Evolutionary conservation across 2,797 vertebrate species (phyloP).

Genomic region (Melopsittacus undulatus): DNA sequence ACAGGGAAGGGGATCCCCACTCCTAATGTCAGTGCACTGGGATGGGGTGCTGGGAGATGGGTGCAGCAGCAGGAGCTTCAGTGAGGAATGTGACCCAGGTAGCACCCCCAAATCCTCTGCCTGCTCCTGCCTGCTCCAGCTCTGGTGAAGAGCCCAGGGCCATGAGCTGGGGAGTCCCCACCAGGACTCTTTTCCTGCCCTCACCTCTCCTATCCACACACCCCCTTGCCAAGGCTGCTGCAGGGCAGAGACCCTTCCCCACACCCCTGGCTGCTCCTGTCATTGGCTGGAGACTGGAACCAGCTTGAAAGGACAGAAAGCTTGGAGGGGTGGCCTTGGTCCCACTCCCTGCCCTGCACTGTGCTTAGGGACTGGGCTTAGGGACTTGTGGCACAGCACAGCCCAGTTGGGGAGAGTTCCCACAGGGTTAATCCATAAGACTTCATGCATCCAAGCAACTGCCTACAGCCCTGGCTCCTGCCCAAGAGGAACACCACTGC

Average conservation of each 20-base stretch:
- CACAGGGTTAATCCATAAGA: slow-evolving; percentile 45
- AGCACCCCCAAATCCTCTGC: background rate
- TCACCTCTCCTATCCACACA: background rate
- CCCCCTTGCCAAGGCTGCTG: background rate
- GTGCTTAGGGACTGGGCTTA: background rate
- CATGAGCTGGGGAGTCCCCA: background rate
- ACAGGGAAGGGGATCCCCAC: background rate
- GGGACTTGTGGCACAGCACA: background rate
- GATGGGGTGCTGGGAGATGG: background rate
- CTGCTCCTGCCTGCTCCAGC: background rate
- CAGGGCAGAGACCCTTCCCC: background rate
- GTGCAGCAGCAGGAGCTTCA: background rate
- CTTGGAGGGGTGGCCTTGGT: background rate
- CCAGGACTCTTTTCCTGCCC: background rate
- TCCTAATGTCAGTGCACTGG: too few relatives aligned
- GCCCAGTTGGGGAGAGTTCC: background rate
- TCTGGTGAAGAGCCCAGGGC: background rate
- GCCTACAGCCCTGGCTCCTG: slow-evolving; percentile 15
- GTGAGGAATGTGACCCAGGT: background rate
- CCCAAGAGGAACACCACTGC: slow-evolving; percentile 33
- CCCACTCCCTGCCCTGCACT: background rate
- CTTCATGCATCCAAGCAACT: background rate
- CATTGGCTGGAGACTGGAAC: background rate
- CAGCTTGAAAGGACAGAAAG: background rate
- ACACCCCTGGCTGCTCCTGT: background rate